Conservation (phyloP, 2,888 invertebrate species). For the Herminia tarsipennalis region DNA sequence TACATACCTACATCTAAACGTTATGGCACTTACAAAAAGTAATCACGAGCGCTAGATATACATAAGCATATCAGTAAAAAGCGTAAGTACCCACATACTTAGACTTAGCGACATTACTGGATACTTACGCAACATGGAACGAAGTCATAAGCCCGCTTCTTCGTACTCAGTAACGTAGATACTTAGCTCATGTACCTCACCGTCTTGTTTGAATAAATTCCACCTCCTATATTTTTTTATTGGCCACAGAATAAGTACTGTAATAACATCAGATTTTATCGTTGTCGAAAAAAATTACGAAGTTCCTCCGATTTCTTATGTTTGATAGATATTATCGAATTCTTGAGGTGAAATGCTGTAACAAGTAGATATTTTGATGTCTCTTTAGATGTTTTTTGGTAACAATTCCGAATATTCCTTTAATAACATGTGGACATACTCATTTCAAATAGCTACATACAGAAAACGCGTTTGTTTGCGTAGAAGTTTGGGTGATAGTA, state of each 20-base stretch:
- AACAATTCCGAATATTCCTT: neutral
- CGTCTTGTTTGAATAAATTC: conserved; percentile 39
- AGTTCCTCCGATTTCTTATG: conserved; percentile 20
- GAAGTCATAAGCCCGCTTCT: conserved; percentile 7
- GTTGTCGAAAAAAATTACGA: conserved; percentile 38
- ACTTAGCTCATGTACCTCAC: conserved; percentile 17
- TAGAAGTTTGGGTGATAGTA: no score
- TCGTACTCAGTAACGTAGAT: conserved; percentile 9
- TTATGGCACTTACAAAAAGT: no score
- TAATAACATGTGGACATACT: no score
- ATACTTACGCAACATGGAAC: conserved; percentile 6
- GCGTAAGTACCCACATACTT: conserved; percentile 10
- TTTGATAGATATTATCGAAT: conserved; percentile 25
- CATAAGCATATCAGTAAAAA: neutral
- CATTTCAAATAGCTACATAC: no score
- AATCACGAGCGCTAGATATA: neutral
- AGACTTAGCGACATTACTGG: conserved; percentile 7
- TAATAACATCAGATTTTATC: conserved; percentile 50
- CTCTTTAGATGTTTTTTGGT: no score
- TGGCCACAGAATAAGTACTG: conserved; percentile 32
- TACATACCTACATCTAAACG: no score
- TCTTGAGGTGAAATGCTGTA: conserved; percentile 14
- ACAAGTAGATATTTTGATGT: conserved; percentile 7
- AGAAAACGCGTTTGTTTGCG: no score
- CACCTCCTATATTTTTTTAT: conserved; percentile 44